These are phyloP conservation scores for Siphlonurus alternatus DNA, from an alignment of 2,888 invertebrate genomes.

Conservation along the genomic window DNA sequence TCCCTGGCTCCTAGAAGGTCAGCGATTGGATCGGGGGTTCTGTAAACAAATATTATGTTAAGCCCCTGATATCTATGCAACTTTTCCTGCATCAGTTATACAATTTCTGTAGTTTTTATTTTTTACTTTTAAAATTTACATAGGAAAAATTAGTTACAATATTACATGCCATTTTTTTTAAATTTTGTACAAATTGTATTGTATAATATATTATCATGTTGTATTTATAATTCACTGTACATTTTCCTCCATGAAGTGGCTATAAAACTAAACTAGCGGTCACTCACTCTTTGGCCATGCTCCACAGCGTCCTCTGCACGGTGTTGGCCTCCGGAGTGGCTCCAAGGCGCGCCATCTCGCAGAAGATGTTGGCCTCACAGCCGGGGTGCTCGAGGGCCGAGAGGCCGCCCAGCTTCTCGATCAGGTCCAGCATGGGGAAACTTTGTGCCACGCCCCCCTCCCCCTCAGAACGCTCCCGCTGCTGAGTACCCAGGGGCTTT, in stretches of 20 bases:
- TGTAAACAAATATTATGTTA: too few species aligned
- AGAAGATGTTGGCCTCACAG: conserved; percentile 24
- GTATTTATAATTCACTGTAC: too few species aligned
- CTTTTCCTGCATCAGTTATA: too few species aligned
- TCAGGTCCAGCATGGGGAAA: conserved; percentile 23
- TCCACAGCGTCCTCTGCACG: conserved; percentile 18
- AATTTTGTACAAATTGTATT: too few species aligned
- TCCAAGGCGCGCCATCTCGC: conserved; percentile 19
- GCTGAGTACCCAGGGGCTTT: neutral
- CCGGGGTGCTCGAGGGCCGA: conserved; percentile 14
- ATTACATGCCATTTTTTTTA: neutral
- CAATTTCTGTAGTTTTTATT: too few species aligned
- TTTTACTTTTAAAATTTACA: too few species aligned
- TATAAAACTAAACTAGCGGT: too few species aligned
- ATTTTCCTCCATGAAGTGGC: too few species aligned
- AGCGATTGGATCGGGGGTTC: conserved; percentile 21
- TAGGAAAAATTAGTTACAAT: conserved; percentile 7
- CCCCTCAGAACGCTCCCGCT: neutral
- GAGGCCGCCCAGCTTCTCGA: conserved; percentile 21
- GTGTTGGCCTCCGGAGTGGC: conserved; percentile 12
- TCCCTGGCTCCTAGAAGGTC: conserved; percentile 22
- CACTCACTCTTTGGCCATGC: conserved; percentile 18
- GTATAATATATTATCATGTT: too few species aligned
- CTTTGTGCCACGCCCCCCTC: neutral
- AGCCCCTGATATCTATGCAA: too few species aligned